phyloP scores from a whole-genome alignment of 2,797 vertebrate genomes.

The Perodicticus potto region DNA sequence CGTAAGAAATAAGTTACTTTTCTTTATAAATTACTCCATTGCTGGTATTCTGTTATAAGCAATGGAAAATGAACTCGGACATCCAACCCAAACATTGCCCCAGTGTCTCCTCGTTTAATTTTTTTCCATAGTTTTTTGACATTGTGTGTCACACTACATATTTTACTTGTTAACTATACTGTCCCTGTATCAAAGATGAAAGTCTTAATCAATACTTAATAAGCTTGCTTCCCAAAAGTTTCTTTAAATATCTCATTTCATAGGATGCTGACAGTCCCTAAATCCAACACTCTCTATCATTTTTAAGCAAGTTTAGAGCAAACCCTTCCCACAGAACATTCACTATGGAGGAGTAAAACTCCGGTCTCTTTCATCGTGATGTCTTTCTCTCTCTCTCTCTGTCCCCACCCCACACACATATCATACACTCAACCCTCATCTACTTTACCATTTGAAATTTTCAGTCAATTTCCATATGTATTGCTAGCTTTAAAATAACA shows the following conservation, averaged over 20 bases:
- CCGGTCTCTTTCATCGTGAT: neutral
- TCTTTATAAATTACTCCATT: neutral
- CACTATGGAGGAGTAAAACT: neutral
- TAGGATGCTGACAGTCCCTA: slow-evolving; percentile 6
- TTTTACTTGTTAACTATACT: neutral
- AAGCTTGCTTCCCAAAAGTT: neutral
- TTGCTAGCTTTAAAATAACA: slow-evolving; percentile 15
- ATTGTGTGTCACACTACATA: neutral
- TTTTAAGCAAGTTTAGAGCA: slow-evolving; percentile 20
- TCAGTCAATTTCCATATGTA: neutral
- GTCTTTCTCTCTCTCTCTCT: neutral
- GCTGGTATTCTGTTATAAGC: neutral
- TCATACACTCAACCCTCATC: neutral
- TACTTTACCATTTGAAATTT: neutral
- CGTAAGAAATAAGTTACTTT: neutral
- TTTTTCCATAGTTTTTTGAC: neutral
- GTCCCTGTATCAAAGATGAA: neutral
- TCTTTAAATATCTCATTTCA: slow-evolving; percentile 22
- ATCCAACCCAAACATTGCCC: slow-evolving; percentile 16
- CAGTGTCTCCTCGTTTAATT: neutral
- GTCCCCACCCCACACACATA: too few species aligned
- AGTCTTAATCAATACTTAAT: neutral
- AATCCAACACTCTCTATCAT: neutral
- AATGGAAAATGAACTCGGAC: neutral
- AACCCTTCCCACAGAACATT: neutral